Evolutionary conservation across 2,113 vertebrate genomes (phyloP).

Genomic region (Crotalus helleri): DNA sequence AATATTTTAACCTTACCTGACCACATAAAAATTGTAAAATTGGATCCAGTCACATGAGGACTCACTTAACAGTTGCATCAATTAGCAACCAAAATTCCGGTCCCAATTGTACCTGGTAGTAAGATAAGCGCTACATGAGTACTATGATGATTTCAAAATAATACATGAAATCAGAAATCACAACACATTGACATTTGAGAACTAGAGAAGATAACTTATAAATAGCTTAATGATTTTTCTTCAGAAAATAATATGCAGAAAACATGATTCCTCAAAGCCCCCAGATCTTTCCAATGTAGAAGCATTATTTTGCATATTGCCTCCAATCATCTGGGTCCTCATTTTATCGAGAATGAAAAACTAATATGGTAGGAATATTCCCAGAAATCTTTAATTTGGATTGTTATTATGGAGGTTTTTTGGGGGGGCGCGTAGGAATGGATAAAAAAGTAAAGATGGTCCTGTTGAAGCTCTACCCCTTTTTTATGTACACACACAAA

Average conservation of each 20-base stretch:
- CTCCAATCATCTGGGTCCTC: background rate
- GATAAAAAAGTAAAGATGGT: no score
- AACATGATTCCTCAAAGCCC: background rate
- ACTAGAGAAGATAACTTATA: background rate
- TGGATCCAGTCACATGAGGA: background rate
- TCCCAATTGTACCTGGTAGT: background rate
- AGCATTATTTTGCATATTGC: background rate
- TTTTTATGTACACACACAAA: background rate
- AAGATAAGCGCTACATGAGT: background rate
- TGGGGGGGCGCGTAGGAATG: no score
- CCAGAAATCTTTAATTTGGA: background rate
- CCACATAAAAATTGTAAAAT: background rate
- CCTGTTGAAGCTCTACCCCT: no score
- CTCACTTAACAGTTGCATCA: background rate
- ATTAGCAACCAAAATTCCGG: background rate
- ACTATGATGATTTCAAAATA: constrained; percentile 42
- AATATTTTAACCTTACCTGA: background rate
- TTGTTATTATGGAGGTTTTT: background rate
- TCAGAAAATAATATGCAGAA: no score
- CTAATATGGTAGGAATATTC: background rate
- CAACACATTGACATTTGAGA: constrained; percentile 41
- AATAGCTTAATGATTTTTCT: no score
- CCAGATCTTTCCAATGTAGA: background rate
- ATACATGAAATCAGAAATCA: constrained; percentile 55
- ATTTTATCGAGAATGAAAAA: background rate